Percentiles rank a stretch among this genome's conserved stretches.
These are phyloP conservation scores for Ginglymostoma cirratum DNA, from an alignment of 2,113 vertebrate species.

Conservation along the genomic window DNA sequence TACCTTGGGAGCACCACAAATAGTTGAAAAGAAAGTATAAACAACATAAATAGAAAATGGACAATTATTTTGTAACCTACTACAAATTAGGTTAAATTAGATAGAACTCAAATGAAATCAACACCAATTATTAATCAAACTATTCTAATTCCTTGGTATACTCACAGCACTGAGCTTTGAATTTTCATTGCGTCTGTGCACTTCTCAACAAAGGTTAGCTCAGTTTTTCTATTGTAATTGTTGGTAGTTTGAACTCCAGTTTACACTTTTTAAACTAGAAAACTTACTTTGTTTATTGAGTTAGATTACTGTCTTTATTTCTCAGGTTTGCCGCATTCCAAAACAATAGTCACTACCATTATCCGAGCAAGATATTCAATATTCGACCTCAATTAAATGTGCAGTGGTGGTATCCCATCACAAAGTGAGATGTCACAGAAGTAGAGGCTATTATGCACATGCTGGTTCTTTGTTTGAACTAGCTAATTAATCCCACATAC, in stretches of 20 bases:
- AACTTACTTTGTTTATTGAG: background rate
- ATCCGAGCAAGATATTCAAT: background rate
- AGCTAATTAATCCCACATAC: background rate
- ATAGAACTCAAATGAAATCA: background rate
- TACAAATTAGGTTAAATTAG: background rate
- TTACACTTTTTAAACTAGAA: background rate
- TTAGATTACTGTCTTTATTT: background rate
- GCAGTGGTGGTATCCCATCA: background rate
- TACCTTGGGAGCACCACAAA: background rate
- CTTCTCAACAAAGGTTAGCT: background rate
- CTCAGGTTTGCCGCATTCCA: background rate
- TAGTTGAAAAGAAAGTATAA: background rate
- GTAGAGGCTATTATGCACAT: background rate
- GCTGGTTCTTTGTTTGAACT: background rate
- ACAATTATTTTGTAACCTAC: background rate
- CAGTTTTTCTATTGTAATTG: background rate
- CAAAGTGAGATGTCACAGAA: background rate
- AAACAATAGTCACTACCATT: background rate
- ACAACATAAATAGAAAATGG: background rate
- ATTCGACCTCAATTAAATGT: background rate
- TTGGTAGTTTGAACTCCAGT: background rate
- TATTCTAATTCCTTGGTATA: background rate
- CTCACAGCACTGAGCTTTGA: background rate
- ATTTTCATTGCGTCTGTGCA: background rate
- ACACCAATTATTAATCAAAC: background rate